phyloP scores from a whole-genome alignment of 1,140 invertebrate genomes.

The Dinoponera quadriceps region DNA sequence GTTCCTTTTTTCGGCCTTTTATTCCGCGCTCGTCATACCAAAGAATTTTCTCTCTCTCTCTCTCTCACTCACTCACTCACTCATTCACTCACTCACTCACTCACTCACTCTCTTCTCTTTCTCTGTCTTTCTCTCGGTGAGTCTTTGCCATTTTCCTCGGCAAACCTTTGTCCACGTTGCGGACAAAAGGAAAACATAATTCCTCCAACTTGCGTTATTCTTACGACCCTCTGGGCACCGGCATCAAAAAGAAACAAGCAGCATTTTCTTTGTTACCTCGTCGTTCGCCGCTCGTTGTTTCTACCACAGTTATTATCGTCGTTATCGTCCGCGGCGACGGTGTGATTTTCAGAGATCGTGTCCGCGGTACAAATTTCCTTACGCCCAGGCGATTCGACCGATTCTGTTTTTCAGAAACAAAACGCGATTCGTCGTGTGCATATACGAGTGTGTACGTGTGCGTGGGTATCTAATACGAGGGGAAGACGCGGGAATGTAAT shows the following conservation, averaged over 20 bases:
- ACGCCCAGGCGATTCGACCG: neutral
- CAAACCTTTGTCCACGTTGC: slow-evolving; percentile 66
- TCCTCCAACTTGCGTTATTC: slow-evolving; percentile 74
- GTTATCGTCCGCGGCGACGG: slow-evolving; percentile 47
- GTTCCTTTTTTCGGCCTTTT: slow-evolving; percentile 59
- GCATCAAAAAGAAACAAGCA: slow-evolving; percentile 64
- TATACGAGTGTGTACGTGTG: no score
- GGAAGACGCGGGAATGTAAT: no score
- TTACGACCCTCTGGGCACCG: slow-evolving; percentile 68
- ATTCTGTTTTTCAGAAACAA: no score
- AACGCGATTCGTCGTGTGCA: no score
- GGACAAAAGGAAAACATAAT: slow-evolving; percentile 76
- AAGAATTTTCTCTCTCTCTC: slow-evolving; percentile 66
- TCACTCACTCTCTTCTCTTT: no score
- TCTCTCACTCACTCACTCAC: no score
- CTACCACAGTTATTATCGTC: slow-evolving; percentile 47
- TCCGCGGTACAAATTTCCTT: slow-evolving; percentile 36
- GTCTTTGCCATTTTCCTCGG: slow-evolving; percentile 64
- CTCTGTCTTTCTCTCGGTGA: neutral
- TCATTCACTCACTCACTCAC: no score
- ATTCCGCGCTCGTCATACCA: slow-evolving; percentile 69
- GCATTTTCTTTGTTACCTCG: slow-evolving; percentile 45
- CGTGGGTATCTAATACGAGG: no score
- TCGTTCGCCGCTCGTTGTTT: slow-evolving; percentile 56
- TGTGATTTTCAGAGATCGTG: slow-evolving; percentile 40